Conservation (phyloP, 2,888 invertebrate species). For the Drosophila robusta region DNA sequence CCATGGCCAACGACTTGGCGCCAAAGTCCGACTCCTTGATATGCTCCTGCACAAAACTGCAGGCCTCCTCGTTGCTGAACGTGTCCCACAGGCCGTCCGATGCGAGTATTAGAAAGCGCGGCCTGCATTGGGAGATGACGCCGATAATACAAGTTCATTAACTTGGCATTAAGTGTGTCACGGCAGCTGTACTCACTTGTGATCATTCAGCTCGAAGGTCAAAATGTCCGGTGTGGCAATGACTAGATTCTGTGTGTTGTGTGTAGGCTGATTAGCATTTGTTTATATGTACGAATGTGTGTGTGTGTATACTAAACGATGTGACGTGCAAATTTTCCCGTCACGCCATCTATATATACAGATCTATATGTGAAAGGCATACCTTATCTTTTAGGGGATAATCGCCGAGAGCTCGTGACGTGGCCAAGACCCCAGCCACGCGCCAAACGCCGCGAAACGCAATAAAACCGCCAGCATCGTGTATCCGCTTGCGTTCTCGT, state of each 20-base stretch:
- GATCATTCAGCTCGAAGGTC: slow-evolving; percentile 94
- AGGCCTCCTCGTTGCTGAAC: slow-evolving; percentile 97
- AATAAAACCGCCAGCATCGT: slow-evolving; percentile 97
- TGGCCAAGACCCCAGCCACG: slow-evolving; percentile 97
- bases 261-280: slow-evolving; percentile 34
- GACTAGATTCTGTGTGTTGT: slow-evolving; percentile 89
- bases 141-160: slow-evolving; percentile 32
- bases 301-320: neutral
- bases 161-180: slow-evolving; percentile 11
- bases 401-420: slow-evolving; percentile 97
- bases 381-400: slow-evolving; percentile 93
- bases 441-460: slow-evolving; percentile 98
- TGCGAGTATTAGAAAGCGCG: slow-evolving; percentile 95
- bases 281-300: slow-evolving; percentile 6
- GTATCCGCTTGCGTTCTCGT: slow-evolving; percentile 95
- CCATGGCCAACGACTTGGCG: slow-evolving; percentile 95
- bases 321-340: slow-evolving; percentile 5
- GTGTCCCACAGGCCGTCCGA: slow-evolving; percentile 99
- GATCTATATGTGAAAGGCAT: slow-evolving; percentile 13
- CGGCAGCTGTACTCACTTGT: slow-evolving; percentile 86
- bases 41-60: slow-evolving; percentile 93
- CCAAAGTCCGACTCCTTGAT: slow-evolving; percentile 94
- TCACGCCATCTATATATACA: slow-evolving; percentile 28
- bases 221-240: slow-evolving; percentile 98
- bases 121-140: slow-evolving; percentile 83